Evolutionary conservation across 2,797 vertebrate species (phyloP).

Genomic region (Coendou prehensilis): DNA sequence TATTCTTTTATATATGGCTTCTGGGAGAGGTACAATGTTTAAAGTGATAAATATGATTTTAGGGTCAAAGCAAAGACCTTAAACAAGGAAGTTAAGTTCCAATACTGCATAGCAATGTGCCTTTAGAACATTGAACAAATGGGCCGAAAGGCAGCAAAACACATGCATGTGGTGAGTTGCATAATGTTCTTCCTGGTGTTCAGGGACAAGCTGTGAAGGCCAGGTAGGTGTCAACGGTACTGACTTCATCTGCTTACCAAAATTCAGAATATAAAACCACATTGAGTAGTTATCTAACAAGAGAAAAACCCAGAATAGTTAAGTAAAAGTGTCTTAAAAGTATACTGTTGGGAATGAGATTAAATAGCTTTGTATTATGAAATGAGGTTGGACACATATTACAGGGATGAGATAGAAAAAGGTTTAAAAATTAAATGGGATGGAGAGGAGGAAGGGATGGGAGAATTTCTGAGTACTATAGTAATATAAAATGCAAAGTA

Average conservation of each 20-base stretch:
- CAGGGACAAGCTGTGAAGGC: neutral
- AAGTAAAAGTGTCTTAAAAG: neutral
- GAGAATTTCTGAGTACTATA: conserved; percentile 43
- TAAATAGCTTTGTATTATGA: conserved; percentile 13
- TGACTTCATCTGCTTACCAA: conserved; percentile 27
- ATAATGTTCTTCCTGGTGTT: neutral
- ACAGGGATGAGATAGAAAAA: conserved; percentile 25
- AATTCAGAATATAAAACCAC: neutral
- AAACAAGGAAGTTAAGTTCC: neutral
- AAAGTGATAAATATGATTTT: neutral
- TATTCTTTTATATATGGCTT: neutral
- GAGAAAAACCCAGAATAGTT: neutral
- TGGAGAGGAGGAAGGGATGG: neutral
- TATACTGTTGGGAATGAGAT: neutral
- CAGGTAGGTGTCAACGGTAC: neutral
- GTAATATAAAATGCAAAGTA: conserved; percentile 40
- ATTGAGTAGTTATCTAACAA: neutral
- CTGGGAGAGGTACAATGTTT: neutral
- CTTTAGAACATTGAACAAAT: neutral
- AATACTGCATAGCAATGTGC: neutral
- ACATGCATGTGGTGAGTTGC: neutral
- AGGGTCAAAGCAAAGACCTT: neutral
- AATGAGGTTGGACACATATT: neutral
- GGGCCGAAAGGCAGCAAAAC: neutral
- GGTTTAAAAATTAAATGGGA: conserved; percentile 25